A percentile compares a stretch with the other conserved stretches of the same genome.
These are phyloP conservation scores for Porites lobata DNA, from an alignment of 92 coral and sea anemone genomes.

Conservation along the genomic window DNA sequence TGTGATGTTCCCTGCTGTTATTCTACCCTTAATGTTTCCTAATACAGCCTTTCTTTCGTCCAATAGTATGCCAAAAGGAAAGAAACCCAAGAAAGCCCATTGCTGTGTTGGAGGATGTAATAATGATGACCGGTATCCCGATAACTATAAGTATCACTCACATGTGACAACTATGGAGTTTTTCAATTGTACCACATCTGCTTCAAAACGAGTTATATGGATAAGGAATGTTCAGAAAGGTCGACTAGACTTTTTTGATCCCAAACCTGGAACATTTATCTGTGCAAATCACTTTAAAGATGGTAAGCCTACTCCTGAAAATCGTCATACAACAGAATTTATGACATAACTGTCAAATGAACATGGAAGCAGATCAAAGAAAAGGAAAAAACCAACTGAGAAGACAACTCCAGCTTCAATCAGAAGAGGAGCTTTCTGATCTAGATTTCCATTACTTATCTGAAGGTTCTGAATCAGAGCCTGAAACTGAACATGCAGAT, in stretches of 20 bases:
- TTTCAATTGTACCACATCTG: constrained; percentile 17
- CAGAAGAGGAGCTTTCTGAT: background rate
- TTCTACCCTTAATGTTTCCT: no score
- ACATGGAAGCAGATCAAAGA: constrained; percentile 45
- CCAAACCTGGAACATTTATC: constrained; percentile 45
- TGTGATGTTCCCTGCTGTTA: no score
- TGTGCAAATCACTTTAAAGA: constrained; percentile 53
- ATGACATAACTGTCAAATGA: constrained; percentile 41
- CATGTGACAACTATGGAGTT: constrained; percentile 27
- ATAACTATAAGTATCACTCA: constrained; percentile 8
- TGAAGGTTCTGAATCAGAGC: background rate
- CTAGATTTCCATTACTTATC: background rate
- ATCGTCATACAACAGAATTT: constrained; percentile 45
- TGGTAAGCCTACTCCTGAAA: constrained; percentile 40
- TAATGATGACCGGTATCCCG: constrained; percentile 49
- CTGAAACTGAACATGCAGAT: background rate
- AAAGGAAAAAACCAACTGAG: background rate
- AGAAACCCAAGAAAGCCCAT: constrained; percentile 11
- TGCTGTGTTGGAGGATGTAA: constrained; percentile 57
- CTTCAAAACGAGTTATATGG: constrained; percentile 31
- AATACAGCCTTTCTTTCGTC: no score
- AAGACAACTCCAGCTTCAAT: background rate
- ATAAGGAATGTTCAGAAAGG: constrained; percentile 41
- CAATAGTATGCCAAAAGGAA: background rate
- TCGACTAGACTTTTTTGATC: constrained; percentile 31